These are phyloP conservation scores for Eupelmus urozonus DNA, from an alignment of 2,888 invertebrate species.

Conservation along the genomic window DNA sequence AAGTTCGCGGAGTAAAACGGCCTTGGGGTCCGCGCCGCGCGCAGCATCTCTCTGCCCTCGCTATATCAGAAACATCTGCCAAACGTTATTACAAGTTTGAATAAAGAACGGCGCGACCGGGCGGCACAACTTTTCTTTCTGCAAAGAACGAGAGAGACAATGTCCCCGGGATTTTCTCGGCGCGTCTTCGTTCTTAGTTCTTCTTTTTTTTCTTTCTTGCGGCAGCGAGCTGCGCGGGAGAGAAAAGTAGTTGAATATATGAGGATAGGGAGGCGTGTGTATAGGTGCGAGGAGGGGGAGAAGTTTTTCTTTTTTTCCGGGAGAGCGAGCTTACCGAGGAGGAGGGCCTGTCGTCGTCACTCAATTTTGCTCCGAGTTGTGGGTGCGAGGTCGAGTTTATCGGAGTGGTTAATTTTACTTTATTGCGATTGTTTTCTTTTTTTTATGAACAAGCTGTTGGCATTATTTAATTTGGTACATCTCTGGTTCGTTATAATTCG, in stretches of 20 bases:
- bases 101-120: slow-evolving; percentile 73
- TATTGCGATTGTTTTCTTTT: not conserved
- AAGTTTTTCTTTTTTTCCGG: slow-evolving; percentile 17
- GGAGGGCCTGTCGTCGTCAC: slow-evolving; percentile 43
- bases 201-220: not conserved
- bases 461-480: no score
- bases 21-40: slow-evolving; percentile 61
- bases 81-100: slow-evolving; percentile 78
- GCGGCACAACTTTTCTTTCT: slow-evolving; percentile 9
- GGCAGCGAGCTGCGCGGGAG: not conserved
- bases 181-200: not conserved
- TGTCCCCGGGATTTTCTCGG: slow-evolving; percentile 38
- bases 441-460: no score
- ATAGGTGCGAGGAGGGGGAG: not conserved
- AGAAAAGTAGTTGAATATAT: slow-evolving; percentile 54
- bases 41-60: slow-evolving; percentile 47
- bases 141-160: slow-evolving; percentile 21
- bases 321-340: slow-evolving; percentile 13
- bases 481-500: no score
- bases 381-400: not conserved
- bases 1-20: slow-evolving; percentile 76
- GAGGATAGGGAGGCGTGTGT: slow-evolving; percentile 3
- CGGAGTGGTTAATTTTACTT: not conserved
- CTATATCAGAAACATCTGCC: slow-evolving; percentile 77
- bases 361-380: slow-evolving; percentile 23